A percentile compares a stretch with the other conserved stretches of the same genome.
Conservation (phyloP, 2,113 vertebrate species). For the Stigmatopora nigra region DNA sequence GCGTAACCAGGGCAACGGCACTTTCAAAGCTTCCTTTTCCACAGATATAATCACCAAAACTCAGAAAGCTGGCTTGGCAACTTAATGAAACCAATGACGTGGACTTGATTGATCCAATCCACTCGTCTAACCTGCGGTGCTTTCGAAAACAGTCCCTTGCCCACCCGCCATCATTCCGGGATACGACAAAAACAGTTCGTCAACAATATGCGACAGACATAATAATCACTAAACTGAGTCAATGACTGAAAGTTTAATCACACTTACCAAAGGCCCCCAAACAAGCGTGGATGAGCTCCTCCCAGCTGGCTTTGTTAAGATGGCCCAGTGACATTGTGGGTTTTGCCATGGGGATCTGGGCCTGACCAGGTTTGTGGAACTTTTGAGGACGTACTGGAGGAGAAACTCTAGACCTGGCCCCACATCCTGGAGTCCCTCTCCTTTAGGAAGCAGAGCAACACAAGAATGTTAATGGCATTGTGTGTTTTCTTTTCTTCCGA, state of each 20-base stretch:
- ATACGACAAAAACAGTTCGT: slow-evolving; percentile 4
- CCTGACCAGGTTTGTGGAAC: slow-evolving; percentile 66
- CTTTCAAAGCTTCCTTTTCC: slow-evolving; percentile 65
- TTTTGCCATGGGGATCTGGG: slow-evolving; percentile 68
- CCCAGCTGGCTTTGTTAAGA: slow-evolving; percentile 84
- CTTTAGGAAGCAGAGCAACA: slow-evolving; percentile 46
- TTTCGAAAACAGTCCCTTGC: neutral
- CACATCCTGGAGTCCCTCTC: slow-evolving; percentile 71
- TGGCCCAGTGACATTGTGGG: slow-evolving; percentile 79
- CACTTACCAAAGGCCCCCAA: slow-evolving; percentile 88
- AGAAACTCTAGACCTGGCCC: slow-evolving; percentile 69
- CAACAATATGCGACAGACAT: neutral
- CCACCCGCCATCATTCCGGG: neutral
- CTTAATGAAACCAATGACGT: slow-evolving; percentile 56
- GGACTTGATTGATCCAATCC: slow-evolving; percentile 52
- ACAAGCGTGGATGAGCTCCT: slow-evolving; percentile 88
- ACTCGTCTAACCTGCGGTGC: slow-evolving; percentile 30
- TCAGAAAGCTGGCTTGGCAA: slow-evolving; percentile 65
- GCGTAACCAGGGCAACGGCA: slow-evolving; percentile 66
- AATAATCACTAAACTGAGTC: neutral
- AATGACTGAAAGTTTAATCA: neutral
- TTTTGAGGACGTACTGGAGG: slow-evolving; percentile 72
- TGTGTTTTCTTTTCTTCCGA: neutral
- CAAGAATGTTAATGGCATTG: slow-evolving; percentile 3
- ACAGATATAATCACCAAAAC: slow-evolving; percentile 66